Percentiles rank a stretch among this genome's conserved stretches.
Evolutionary conservation across 2,113 vertebrate species (phyloP).

Genomic region (Gasterosteus aculeatus): DNA sequence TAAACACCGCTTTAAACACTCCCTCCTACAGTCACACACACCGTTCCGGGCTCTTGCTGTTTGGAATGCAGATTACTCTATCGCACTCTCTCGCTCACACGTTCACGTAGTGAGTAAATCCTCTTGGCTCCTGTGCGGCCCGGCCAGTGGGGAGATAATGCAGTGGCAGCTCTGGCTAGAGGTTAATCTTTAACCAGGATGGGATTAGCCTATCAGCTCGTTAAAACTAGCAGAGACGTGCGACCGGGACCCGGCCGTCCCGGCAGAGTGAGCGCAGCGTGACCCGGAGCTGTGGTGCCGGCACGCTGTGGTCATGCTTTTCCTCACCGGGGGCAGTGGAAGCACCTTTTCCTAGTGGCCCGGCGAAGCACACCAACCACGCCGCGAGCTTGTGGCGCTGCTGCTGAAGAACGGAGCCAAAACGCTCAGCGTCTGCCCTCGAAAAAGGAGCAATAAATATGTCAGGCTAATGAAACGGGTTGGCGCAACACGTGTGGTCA

Average conservation of each 20-base stretch:
- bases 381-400: conserved; percentile 28
- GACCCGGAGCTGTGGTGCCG: conserved; percentile 15
- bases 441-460: conserved; percentile 56
- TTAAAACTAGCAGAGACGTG: conserved; percentile 79
- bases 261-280: conserved; percentile 25
- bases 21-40: conserved; percentile 59
- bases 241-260: conserved; percentile 67
- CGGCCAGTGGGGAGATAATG: conserved; percentile 77
- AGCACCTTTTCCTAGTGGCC: conserved; percentile 22
- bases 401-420: conserved; percentile 38
- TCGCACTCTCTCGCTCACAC: conserved; percentile 13
- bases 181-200: conserved; percentile 84
- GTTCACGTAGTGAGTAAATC: conserved; percentile 63
- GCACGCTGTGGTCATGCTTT: background rate
- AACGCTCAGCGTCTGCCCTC: conserved; percentile 42
- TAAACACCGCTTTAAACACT: conserved; percentile 77
- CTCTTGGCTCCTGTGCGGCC: conserved; percentile 78
- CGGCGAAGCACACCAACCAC: conserved; percentile 16
- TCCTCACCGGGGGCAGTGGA: conserved; percentile 11
- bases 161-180: conserved; percentile 73
- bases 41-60: conserved; percentile 61
- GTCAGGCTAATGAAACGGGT: conserved; percentile 44
- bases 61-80: conserved; percentile 68
- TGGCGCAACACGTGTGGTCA: conserved; percentile 39
- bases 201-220: conserved; percentile 84